Percentiles rank a stretch among this genome's conserved stretches.
phyloP scores from a whole-genome alignment of 2,797 vertebrate species.

The Myotis pilosus region DNA sequence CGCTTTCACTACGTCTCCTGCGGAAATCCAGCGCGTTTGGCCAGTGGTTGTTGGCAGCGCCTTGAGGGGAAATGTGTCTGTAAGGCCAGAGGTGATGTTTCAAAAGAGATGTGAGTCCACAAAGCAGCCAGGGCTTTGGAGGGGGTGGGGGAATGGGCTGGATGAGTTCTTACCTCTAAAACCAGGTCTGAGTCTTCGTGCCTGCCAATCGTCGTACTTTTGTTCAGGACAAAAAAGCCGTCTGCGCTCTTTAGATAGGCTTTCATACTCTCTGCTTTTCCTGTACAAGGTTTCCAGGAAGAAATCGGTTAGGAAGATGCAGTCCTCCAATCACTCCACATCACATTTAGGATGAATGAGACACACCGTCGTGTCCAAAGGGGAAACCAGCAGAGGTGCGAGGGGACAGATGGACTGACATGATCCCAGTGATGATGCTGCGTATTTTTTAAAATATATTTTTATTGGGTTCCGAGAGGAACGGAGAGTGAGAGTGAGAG shows the following conservation, averaged over 20 bases:
- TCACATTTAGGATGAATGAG: background rate
- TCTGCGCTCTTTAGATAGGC: slow-evolving; percentile 83
- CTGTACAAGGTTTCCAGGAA: background rate
- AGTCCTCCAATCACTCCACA: background rate
- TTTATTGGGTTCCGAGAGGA: too few relatives aligned
- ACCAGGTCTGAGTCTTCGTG: slow-evolving; percentile 84
- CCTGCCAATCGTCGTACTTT: slow-evolving; percentile 81
- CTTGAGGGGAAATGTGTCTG: background rate
- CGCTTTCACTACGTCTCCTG: background rate
- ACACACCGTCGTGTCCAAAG: background rate
- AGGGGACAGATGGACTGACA: background rate
- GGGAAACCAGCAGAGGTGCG: background rate
- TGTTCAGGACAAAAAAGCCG: slow-evolving; percentile 82
- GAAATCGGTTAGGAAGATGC: background rate
- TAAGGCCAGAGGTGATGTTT: background rate
- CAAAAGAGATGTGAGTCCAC: background rate
- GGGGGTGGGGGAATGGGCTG: accelerated
- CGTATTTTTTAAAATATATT: background rate
- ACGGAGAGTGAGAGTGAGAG: too few relatives aligned
- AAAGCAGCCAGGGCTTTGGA: too few relatives aligned
- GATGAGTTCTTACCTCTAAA: slow-evolving; percentile 81
- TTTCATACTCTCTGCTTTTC: slow-evolving; percentile 73
- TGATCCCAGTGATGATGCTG: background rate
- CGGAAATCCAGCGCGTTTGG: accelerated
- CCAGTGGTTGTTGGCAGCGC: accelerated